Conservation (phyloP, 2,888 invertebrate species). For the Megaustenia siamemsis region DNA sequence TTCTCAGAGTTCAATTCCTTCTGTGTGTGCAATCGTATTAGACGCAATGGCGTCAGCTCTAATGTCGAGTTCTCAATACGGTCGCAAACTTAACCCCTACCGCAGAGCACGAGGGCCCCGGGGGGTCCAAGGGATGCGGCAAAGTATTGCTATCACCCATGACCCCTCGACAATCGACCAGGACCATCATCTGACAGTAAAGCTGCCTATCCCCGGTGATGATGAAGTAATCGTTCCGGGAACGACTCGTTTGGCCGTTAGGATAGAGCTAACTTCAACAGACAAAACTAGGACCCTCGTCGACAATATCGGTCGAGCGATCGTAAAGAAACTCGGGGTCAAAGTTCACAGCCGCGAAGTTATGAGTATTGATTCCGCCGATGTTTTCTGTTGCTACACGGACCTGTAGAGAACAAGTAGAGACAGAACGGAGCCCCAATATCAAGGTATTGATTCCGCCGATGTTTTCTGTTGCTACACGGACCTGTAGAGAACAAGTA, state of each 20-base stretch:
- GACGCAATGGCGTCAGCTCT: too few relatives aligned
- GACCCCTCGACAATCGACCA: slow-evolving; percentile 60
- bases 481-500: too few relatives aligned
- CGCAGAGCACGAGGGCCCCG: slow-evolving; percentile 49
- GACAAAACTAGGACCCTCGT: background rate
- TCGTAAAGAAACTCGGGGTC: background rate
- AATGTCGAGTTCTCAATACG: too few relatives aligned
- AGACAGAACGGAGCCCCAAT: background rate
- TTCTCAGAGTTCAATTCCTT: too few relatives aligned
- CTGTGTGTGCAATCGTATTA: too few relatives aligned
- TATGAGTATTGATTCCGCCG: background rate
- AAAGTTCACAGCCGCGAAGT: background rate
- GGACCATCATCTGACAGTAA: slow-evolving; percentile 58
- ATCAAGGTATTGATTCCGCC: slow-evolving; percentile 18
- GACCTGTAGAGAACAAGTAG: background rate
- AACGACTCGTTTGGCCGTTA: background rate
- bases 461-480: too few relatives aligned
- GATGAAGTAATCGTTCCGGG: background rate
- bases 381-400: background rate
- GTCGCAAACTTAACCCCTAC: slow-evolving; percentile 45
- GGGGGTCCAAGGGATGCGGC: slow-evolving; percentile 57
- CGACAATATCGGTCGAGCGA: background rate
- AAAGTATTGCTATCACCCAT: slow-evolving; percentile 57
- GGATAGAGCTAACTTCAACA: background rate
- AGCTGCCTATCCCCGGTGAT: slow-evolving; percentile 58